These are phyloP conservation scores for Ectemnius lituratus DNA, from an alignment of 2,888 invertebrate species.

Conservation along the genomic window DNA sequence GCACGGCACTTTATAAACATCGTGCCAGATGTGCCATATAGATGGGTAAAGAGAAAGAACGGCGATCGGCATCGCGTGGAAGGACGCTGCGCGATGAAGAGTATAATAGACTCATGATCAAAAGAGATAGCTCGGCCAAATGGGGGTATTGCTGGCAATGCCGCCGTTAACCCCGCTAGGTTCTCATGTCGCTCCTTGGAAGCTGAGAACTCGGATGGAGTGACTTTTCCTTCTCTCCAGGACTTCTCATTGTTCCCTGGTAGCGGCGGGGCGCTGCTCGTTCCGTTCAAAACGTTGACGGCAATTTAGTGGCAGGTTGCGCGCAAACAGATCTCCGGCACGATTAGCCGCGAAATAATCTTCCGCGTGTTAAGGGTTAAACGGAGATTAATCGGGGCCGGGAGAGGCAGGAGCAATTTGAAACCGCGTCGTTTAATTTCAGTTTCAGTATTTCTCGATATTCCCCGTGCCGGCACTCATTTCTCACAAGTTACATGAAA, in stretches of 20 bases:
- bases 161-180: conserved; percentile 19
- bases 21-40: too few relatives aligned
- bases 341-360: conserved; percentile 23
- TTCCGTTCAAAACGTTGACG: conserved; percentile 31
- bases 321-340: conserved; percentile 32
- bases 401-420: conserved; percentile 10
- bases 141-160: not conserved
- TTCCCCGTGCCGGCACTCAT: not conserved
- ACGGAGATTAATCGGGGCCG: conserved; percentile 34
- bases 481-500: conserved; percentile 3
- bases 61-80: too few relatives aligned
- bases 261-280: conserved; percentile 18
- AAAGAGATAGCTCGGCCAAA: too few relatives aligned
- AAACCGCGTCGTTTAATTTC: conserved; percentile 12
- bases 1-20: too few relatives aligned
- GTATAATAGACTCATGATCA: too few relatives aligned
- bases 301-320: conserved; percentile 38
- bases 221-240: conserved; percentile 25
- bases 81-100: too few relatives aligned
- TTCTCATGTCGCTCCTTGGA: not conserved
- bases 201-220: conserved; percentile 15
- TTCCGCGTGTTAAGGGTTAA: conserved; percentile 20
- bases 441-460: not conserved
- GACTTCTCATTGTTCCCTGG: conserved; percentile 36
- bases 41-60: too few relatives aligned